Evolutionary conservation across 2,888 invertebrate genomes (phyloP).

Genomic region (Metopia argyrocephala): DNA sequence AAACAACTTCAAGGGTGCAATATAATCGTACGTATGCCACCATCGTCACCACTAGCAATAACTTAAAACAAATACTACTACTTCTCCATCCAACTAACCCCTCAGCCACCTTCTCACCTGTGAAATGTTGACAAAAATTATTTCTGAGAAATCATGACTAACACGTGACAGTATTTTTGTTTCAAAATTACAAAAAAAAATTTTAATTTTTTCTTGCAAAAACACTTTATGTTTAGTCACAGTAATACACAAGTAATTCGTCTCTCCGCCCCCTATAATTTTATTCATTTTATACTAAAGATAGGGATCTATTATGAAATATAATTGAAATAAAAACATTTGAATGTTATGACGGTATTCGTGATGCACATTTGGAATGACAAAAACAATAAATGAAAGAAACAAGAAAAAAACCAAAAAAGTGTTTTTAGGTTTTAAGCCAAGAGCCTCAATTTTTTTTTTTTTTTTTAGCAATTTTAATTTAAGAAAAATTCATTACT

Average conservation of each 20-base stretch:
- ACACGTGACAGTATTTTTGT: slow-evolving; percentile 43
- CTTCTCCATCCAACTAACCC: not conserved
- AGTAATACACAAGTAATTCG: no score
- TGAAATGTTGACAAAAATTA: slow-evolving; percentile 34
- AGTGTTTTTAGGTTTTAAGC: no score
- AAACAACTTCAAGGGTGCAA: slow-evolving; percentile 54
- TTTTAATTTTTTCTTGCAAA: no score
- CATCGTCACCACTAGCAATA: not conserved
- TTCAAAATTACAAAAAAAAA: not conserved
- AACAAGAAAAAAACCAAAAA: no score
- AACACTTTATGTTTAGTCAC: no score
- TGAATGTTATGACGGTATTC: slow-evolving; percentile 22
- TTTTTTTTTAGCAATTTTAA: no score
- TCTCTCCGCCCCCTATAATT: no score
- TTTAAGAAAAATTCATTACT: no score
- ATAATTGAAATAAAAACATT: slow-evolving; percentile 31
- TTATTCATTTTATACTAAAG: slow-evolving; percentile 2
- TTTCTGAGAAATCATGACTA: slow-evolving; percentile 47
- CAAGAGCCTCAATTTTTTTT: no score
- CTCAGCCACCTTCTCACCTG: slow-evolving; percentile 8
- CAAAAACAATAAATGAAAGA: no score
- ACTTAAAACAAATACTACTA: no score
- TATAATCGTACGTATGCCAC: no score
- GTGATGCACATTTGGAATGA: not conserved
- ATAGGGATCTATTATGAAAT: slow-evolving; percentile 43